phyloP scores from a whole-genome alignment of 2,113 vertebrate genomes.

The Brienomyrus brachyistius region DNA sequence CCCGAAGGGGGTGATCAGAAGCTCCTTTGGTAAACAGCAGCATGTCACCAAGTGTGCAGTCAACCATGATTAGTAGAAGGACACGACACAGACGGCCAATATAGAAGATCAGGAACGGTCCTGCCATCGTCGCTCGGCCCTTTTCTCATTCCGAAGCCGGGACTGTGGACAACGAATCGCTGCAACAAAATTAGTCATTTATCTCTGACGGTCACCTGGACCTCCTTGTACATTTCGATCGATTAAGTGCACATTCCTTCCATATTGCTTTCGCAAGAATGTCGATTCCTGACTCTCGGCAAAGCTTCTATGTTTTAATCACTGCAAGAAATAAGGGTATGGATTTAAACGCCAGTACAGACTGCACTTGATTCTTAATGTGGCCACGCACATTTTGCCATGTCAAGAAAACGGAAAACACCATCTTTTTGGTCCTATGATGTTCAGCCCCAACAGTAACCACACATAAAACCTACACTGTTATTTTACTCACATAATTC shows the following conservation, averaged over 20 bases:
- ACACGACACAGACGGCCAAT: not conserved
- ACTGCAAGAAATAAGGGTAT: not conserved
- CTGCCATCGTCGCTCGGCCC: not conserved
- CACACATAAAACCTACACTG: not conserved
- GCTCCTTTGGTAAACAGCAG: not conserved
- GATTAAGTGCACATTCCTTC: slow-evolving; percentile 40
- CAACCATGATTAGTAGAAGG: not conserved
- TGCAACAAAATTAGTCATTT: slow-evolving; percentile 46
- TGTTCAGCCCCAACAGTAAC: not conserved
- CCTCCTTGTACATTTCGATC: slow-evolving; percentile 42
- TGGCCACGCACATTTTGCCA: not conserved
- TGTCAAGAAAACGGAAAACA: not conserved
- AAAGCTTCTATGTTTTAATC: slow-evolving; percentile 24
- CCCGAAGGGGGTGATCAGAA: not conserved
- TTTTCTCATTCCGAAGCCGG: slow-evolving; percentile 24
- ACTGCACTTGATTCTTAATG: slow-evolving; percentile 23
- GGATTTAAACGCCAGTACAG: slow-evolving; percentile 26
- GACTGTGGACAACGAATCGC: slow-evolving; percentile 38
- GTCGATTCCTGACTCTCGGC: slow-evolving; percentile 34
- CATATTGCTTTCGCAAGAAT: slow-evolving; percentile 36
- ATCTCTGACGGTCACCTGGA: slow-evolving; percentile 45
- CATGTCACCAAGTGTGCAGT: not conserved
- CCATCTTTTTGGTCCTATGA: not conserved
- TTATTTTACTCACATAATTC: not conserved
- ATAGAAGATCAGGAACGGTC: not conserved